phyloP scores from a whole-genome alignment of 2,888 invertebrate species.

The Trichogramma evanescens region DNA sequence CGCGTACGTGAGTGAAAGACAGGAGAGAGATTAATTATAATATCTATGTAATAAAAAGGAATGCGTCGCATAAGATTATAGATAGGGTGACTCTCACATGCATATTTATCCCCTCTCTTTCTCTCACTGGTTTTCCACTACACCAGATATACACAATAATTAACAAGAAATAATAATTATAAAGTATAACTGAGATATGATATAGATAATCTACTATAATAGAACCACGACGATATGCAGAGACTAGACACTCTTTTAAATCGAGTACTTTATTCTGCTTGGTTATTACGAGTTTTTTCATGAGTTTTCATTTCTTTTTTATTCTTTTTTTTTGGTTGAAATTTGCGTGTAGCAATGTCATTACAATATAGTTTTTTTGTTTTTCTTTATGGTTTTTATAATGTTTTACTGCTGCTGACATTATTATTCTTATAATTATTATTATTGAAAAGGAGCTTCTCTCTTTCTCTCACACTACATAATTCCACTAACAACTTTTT shows the following conservation, averaged over 20 bases:
- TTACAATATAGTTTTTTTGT: conserved; percentile 13
- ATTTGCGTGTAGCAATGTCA: conserved; percentile 23
- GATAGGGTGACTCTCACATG: no score
- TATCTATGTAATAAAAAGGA: no score
- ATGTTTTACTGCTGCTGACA: neutral
- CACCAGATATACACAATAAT: no score
- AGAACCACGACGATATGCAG: conserved; percentile 24
- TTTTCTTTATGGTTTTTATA: conserved; percentile 2
- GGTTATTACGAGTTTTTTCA: conserved; percentile 2
- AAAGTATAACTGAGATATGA: conserved; percentile 3
- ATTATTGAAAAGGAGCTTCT: neutral
- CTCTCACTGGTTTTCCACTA: no score
- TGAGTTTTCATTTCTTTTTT: no score
- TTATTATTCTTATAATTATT: neutral
- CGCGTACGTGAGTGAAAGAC: no score
- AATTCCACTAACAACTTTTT: no score
- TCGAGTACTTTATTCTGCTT: conserved; percentile 23
- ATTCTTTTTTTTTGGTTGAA: conserved; percentile 3
- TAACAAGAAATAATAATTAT: conserved; percentile 12
- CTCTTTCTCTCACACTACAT: no score
- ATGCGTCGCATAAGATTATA: no score
- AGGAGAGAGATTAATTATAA: no score
- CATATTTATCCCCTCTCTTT: no score
- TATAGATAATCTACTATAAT: conserved; percentile 8
- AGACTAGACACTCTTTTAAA: conserved; percentile 23